Evolutionary conservation across 2,113 vertebrate genomes (phyloP).

Genomic region (Pandion haliaetus): DNA sequence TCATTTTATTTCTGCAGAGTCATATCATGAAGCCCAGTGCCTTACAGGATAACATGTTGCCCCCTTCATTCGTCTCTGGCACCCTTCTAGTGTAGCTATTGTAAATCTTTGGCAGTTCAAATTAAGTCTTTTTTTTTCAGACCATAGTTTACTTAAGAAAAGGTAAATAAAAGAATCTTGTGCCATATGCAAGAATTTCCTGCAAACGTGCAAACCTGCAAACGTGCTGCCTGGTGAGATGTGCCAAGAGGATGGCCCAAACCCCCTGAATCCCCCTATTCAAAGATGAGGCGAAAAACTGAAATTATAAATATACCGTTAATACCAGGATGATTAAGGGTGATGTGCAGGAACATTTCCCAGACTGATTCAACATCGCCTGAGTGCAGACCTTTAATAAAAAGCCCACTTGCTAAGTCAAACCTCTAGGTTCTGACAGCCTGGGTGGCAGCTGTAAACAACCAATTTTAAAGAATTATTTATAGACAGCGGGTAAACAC

Average conservation of each 20-base stretch:
- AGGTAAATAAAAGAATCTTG: background rate
- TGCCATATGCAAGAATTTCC: background rate
- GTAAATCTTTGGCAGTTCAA: background rate
- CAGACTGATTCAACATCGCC: background rate
- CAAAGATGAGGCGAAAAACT: background rate
- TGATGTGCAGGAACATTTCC: background rate
- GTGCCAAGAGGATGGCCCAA: background rate
- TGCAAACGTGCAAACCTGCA: background rate
- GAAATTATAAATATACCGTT: background rate
- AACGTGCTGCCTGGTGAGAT: background rate
- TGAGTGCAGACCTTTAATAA: background rate
- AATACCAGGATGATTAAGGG: background rate
- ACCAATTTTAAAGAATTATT: background rate
- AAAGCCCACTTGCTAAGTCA: background rate
- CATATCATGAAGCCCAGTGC: background rate
- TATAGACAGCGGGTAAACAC: background rate
- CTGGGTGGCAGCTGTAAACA: background rate
- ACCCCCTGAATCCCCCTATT: background rate
- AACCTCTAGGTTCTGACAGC: background rate
- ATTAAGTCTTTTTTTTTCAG: background rate
- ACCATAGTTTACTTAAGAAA: background rate
- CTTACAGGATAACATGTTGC: background rate
- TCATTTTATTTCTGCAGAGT: background rate
- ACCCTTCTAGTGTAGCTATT: background rate
- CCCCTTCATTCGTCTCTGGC: background rate